Conservation (phyloP, 2,888 invertebrate genomes). For the Caradrina kadenii region DNA sequence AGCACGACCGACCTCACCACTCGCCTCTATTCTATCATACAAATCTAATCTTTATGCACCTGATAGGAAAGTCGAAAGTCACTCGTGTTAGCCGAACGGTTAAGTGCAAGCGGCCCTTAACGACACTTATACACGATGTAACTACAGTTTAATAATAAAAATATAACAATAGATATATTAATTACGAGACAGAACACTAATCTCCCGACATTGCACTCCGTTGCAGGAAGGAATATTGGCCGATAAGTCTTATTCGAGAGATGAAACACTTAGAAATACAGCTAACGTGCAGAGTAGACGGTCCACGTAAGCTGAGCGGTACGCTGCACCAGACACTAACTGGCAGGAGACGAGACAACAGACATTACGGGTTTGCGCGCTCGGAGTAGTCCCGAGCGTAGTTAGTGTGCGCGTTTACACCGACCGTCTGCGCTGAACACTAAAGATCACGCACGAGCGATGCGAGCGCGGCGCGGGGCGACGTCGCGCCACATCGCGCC, state of each 20-base stretch:
- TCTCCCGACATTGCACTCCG: slow-evolving; percentile 70
- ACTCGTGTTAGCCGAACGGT: slow-evolving; percentile 66
- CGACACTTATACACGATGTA: slow-evolving; percentile 59
- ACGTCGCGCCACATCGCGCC: slow-evolving; percentile 21
- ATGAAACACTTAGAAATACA: slow-evolving; percentile 60
- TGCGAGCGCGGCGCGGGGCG: slow-evolving; percentile 7
- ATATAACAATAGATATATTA: slow-evolving; percentile 62
- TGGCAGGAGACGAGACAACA: slow-evolving; percentile 5
- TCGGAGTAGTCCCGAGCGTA: background rate
- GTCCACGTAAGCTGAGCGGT: background rate
- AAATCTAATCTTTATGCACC: slow-evolving; percentile 72
- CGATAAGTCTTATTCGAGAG: slow-evolving; percentile 67
- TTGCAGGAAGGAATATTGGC: slow-evolving; percentile 66
- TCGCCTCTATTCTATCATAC: slow-evolving; percentile 69
- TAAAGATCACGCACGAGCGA: slow-evolving; percentile 24
- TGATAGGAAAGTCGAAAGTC: slow-evolving; percentile 73
- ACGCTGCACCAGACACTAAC: background rate
- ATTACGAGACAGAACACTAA: slow-evolving; percentile 62
- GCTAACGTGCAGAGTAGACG: slow-evolving; percentile 30
- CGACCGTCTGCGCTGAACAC: slow-evolving; percentile 30
- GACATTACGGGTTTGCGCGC: slow-evolving; percentile 7
- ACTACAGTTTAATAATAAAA: slow-evolving; percentile 64
- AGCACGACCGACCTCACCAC: slow-evolving; percentile 67
- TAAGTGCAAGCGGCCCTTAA: slow-evolving; percentile 57
- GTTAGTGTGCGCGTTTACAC: background rate